Percentiles rank a stretch among this genome's conserved stretches.
Conservation (phyloP, 1,140 invertebrate species). For the Venturia canescens region DNA sequence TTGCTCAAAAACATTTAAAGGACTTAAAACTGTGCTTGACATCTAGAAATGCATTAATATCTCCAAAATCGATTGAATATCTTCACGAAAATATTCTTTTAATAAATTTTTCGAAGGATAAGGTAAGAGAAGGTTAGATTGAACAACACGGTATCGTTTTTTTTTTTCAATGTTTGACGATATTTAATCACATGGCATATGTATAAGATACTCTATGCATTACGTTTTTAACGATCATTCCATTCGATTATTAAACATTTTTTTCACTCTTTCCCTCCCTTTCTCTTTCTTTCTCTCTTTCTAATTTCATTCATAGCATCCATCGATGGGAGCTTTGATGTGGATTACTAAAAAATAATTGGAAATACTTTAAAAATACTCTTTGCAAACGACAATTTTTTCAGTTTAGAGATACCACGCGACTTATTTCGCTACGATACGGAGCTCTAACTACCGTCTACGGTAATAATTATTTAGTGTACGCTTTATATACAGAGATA, state of each 20-base stretch:
- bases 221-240: conserved; percentile 62
- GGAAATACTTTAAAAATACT: conserved; percentile 76
- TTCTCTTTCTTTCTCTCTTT: neutral
- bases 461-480: conserved; percentile 53
- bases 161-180: conserved; percentile 62
- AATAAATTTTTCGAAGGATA: neutral
- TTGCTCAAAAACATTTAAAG: no score
- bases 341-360: conserved; percentile 76
- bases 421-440: conserved; percentile 53
- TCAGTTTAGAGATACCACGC: conserved; percentile 42
- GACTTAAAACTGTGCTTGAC: no score
- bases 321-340: conserved; percentile 56
- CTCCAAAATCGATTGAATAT: no score
- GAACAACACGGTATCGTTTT: conserved; percentile 5
- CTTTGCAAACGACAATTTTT: conserved; percentile 71
- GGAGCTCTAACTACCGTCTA: conserved; percentile 55
- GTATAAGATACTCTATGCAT: conserved; percentile 62
- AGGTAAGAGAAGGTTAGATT: neutral
- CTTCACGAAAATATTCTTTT: conserved; percentile 39
- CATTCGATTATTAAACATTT: conserved; percentile 54
- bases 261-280: conserved; percentile 41
- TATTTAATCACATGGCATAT: conserved; percentile 70
- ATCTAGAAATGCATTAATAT: no score
- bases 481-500: conserved; percentile 63
- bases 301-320: neutral